These are phyloP conservation scores for Celastrina argiolus DNA, from an alignment of 2,888 invertebrate species.

Conservation along the genomic window DNA sequence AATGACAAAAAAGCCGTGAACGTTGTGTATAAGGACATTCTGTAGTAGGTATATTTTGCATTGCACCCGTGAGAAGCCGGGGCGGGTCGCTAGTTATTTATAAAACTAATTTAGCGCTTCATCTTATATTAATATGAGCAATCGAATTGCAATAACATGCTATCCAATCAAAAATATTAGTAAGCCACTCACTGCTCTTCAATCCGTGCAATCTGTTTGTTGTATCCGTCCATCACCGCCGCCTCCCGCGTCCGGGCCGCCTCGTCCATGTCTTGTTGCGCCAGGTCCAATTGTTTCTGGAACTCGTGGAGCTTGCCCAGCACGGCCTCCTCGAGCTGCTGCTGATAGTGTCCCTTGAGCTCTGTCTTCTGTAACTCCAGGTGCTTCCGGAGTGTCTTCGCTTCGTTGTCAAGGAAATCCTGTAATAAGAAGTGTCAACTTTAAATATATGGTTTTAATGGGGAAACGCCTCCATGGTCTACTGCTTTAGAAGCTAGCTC, in stretches of 20 bases:
- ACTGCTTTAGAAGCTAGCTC: too few species aligned
- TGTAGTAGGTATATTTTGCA: too few species aligned
- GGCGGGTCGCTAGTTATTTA: too few species aligned
- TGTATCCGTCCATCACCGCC: conserved; percentile 82
- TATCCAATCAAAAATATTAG: neutral
- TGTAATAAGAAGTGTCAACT: too few species aligned
- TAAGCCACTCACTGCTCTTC: conserved; percentile 69
- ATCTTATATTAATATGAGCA: too few species aligned
- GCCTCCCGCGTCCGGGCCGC: conserved; percentile 82
- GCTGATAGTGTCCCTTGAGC: conserved; percentile 86
- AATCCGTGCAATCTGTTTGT: conserved; percentile 84
- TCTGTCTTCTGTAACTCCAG: conserved; percentile 82
- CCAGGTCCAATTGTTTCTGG: conserved; percentile 82
- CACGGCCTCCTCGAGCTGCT: conserved; percentile 88
- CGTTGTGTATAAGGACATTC: too few species aligned
- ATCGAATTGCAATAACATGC: too few species aligned
- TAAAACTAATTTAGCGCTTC: too few species aligned
- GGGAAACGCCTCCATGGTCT: too few species aligned
- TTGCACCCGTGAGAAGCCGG: too few species aligned
- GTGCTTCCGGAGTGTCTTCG: conserved; percentile 71
- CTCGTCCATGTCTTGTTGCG: conserved; percentile 80
- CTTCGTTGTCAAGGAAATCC: conserved; percentile 73
- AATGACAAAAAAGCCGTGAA: too few species aligned
- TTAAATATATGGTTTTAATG: too few species aligned
- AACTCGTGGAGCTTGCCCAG: conserved; percentile 87